Conservation (phyloP, 2,797 vertebrate genomes). For the Allobates femoralis region DNA sequence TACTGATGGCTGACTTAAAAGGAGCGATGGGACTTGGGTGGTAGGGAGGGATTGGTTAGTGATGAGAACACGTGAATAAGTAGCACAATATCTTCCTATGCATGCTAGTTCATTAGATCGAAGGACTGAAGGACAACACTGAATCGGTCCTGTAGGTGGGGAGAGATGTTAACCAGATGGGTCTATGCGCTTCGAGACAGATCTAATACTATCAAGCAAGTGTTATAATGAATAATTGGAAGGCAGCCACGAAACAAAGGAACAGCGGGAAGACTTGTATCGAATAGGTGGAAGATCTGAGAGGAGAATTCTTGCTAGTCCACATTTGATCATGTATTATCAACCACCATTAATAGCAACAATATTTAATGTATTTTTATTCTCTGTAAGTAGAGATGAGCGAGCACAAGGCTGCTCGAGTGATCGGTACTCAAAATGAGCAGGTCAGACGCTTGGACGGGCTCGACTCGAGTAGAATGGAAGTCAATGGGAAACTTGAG, state of each 20-base stretch:
- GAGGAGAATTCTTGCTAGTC: not conserved
- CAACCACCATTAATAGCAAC: not conserved
- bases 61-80: not conserved
- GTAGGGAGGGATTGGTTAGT: not conserved
- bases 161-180: slow-evolving; percentile 3
- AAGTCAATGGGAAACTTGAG: too few relatives aligned
- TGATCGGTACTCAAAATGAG: too few relatives aligned
- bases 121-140: not conserved
- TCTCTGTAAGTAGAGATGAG: too few relatives aligned
- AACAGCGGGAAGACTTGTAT: not conserved
- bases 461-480: too few relatives aligned
- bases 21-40: not conserved
- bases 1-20: not conserved
- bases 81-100: not conserved
- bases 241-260: not conserved
- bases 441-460: too few relatives aligned
- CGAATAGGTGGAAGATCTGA: not conserved
- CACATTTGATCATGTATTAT: not conserved
- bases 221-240: slow-evolving; percentile 1
- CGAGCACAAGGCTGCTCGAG: too few relatives aligned
- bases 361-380: not conserved
- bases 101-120: not conserved
- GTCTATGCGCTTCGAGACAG: not conserved
- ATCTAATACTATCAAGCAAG: not conserved
- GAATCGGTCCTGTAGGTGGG: not conserved